phyloP scores from a whole-genome alignment of 1,140 invertebrate species.

The Drosophila littoralis region DNA sequence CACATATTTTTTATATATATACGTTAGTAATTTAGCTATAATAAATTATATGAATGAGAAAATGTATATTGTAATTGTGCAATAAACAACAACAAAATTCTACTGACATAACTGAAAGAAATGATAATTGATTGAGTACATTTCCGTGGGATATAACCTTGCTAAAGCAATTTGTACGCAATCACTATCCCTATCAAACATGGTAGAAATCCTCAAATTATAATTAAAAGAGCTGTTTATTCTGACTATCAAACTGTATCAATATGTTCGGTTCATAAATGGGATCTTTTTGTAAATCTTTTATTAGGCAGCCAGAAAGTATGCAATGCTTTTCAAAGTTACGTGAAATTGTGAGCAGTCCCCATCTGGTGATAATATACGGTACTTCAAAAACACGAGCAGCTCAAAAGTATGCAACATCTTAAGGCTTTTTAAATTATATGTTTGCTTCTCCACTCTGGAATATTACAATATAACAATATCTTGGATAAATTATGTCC shows the following conservation, averaged over 20 bases:
- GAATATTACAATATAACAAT: too few species aligned
- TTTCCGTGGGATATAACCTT: neutral
- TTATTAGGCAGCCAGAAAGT: neutral
- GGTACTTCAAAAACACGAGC: neutral
- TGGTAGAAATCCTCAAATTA: too few species aligned
- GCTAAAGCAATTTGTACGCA: too few species aligned
- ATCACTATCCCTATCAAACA: too few species aligned
- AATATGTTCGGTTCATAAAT: too few species aligned
- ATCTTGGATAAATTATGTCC: too few species aligned
- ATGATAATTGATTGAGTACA: neutral
- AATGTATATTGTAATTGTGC: conserved; percentile 83
- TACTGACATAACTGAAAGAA: conserved; percentile 73
- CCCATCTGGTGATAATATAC: neutral
- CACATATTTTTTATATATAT: conserved; percentile 73
- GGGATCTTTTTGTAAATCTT: neutral
- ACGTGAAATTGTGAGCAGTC: neutral
- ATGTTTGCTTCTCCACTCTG: too few species aligned
- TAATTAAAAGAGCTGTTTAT: too few species aligned
- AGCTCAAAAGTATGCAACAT: neutral
- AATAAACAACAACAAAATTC: conserved; percentile 77
- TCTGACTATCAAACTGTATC: too few species aligned
- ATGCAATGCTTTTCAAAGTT: neutral
- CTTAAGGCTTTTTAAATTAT: neutral
- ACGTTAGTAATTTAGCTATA: conserved; percentile 70
- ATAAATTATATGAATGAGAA: conserved; percentile 82